Base-by-base conservation (phyloP, 2,797 vertebrate species). In the Knipowitschia caucasica region DNA sequence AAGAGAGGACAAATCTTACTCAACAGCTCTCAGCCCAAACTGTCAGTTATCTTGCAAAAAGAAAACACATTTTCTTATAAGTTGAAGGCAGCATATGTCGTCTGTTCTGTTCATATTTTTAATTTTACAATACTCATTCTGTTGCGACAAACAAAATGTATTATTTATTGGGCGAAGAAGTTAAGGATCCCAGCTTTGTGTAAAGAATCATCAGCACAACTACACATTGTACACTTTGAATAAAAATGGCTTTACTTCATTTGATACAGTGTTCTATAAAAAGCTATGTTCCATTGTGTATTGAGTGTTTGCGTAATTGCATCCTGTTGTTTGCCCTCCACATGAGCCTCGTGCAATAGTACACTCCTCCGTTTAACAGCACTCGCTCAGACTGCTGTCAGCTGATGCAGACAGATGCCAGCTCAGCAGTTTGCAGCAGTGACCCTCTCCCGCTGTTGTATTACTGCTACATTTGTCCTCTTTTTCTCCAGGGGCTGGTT, bases 331-430 rank as follows among this genome's bases (percentile, higher is more conserved):
- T 68, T 49, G 59, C 21, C 12, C 31, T 50, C 33, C 45, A 18
- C 51, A n/a, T 66, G 10, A 4, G 43, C 64, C 34, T 56, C 45
- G 64, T 64, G 40, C 54, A 33, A 67, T 51, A 71, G 29, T 44
- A 25, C 56, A 56, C 49, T 21, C 47, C 26, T 67, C 12, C 71
- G 26, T 75, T 49, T 75, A 62, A 34, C 46, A 50, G 58, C 83
- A 72, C 75, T 73, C 72, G 69, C 73, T 77, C 82, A 84, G 75
- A 73, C 80, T 81, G 77, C 72, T 81, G 80, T 88, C 86, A 86
- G 81, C 86, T 89, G 86, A 88, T 82, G 69, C 76, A 74, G 62
- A 73, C 45, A 60, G 52, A 59, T 54, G 73, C 77, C 74, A 68
- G 64, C 77, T 89, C 86, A 87, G 82, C 84, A 80, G 80, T 81